phyloP scores from a whole-genome alignment of 1,140 invertebrate genomes.

The Eufriesea mexicana region DNA sequence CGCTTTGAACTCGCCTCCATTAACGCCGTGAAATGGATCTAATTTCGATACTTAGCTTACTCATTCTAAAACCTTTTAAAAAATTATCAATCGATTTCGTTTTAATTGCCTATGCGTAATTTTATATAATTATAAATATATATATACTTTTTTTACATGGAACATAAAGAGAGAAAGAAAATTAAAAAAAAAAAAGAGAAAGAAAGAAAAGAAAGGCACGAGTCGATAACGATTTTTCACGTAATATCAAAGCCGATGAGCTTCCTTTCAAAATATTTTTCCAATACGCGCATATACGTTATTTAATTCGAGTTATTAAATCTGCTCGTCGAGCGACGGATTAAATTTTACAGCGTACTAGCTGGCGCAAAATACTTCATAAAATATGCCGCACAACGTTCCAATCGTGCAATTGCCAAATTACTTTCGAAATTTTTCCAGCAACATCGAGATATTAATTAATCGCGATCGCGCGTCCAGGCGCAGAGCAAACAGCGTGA shows the following conservation, averaged over 20 bases:
- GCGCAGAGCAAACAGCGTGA: neutral
- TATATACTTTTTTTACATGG: no score
- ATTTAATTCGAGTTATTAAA: neutral
- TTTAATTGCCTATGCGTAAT: neutral
- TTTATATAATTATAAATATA: no score
- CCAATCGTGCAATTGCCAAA: neutral
- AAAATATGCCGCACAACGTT: neutral
- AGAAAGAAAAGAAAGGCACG: no score
- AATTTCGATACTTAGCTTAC: conserved; percentile 36
- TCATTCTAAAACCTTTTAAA: conserved; percentile 27
- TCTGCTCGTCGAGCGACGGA: neutral
- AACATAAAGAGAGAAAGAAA: no score
- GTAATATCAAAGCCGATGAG: no score
- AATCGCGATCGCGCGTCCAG: neutral
- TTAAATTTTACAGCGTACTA: neutral
- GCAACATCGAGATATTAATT: neutral
- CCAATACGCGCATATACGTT: no score
- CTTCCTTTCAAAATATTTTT: no score
- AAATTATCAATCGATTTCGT: conserved; percentile 31
- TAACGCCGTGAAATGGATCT: conserved; percentile 27
- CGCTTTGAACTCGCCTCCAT: conserved; percentile 44
- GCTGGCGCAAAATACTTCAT: neutral
- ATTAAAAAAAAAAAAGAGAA: no score
- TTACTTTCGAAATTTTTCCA: neutral
- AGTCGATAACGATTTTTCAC: no score